Evolutionary conservation across 1,140 invertebrate genomes (phyloP), one percentile per base, ranked within the genome.

Genomic region (Drosophila orena): DNA sequence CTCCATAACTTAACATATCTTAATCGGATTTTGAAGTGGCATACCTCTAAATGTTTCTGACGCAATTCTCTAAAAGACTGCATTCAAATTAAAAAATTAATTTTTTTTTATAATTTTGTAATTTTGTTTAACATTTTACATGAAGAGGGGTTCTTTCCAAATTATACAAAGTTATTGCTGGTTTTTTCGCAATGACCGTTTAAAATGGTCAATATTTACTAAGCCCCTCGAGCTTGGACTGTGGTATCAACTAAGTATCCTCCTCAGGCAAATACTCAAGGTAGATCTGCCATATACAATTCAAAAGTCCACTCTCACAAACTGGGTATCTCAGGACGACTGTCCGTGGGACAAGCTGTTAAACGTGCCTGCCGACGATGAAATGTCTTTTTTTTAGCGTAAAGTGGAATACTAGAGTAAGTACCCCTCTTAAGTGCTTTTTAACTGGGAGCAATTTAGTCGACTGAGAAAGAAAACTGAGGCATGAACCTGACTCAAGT

Each of bases 371-470:
- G 37, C 54, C 59, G 40, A 58, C 37, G 59, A 59, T 59, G 30
- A 62, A 52, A 52, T 52, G 49, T 52, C 59, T 62, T 62, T 59
- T 42, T 62, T 62, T 62, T 62, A 62, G 57, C 30, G n/a, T 62
- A 62, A 62, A 62, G 59, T 52, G 59, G 40, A 62, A 57, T 57
- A 40, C 59, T 61, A 15, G 59, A 22, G 59, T 38, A 59, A 56
- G 57, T 59, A 57, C 59, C 30, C 37, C 37, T 42, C 59, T 59
- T 62, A 62, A 62, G 59, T 62, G 54, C 37, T 57, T 56, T 56
- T 56, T 56, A 56, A 56, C 54, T 62, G 59, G 59, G 35, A 62
- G 59, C 59, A 56, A 40, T 62, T 62, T 62, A 62, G 54, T 59
- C 37, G 40, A 59, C 54, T 62, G 54, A 42, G 34, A 55, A 42